A percentile compares a stretch with the other conserved stretches of the same genome.
Conservation (phyloP, 2,888 invertebrate genomes). For the Agonopterix subpropinquella region DNA sequence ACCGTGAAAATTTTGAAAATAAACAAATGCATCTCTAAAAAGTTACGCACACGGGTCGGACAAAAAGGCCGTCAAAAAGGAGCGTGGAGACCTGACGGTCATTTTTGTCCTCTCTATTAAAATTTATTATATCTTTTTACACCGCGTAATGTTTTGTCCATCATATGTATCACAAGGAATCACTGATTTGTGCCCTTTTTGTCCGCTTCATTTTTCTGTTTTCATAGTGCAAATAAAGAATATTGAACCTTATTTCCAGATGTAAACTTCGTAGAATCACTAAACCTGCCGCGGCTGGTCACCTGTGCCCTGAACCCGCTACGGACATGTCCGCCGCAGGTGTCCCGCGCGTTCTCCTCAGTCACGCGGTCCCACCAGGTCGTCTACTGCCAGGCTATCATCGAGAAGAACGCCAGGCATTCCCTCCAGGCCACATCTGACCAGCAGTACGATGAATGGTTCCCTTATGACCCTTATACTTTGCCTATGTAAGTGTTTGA, state of each 20-base stretch:
- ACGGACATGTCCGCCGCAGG: conserved; percentile 84
- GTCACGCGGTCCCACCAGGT: conserved; percentile 90
- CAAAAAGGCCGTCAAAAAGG: too few species aligned
- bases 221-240: neutral
- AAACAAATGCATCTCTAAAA: too few species aligned
- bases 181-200: neutral
- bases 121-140: too few species aligned
- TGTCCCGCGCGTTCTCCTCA: conserved; percentile 87
- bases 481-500: conserved; percentile 76
- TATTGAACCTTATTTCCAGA: conserved; percentile 71
- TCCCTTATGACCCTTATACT: conserved; percentile 93
- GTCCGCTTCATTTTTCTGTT: neutral
- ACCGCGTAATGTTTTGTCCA: too few species aligned
- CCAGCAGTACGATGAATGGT: conserved; percentile 81
- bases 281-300: conserved; percentile 91
- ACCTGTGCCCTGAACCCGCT: conserved; percentile 93
- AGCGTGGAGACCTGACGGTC: too few species aligned
- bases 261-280: conserved; percentile 84
- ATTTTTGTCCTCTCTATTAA: too few species aligned
- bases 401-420: conserved; percentile 86
- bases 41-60: too few species aligned
- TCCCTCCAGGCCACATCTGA: conserved; percentile 54
- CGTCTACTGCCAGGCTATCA: conserved; percentile 92
- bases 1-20: too few species aligned
- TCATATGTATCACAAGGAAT: too few species aligned